Evolutionary conservation across 2,888 invertebrate species (phyloP), one percentile per base, ranked within the genome.

Genomic region (Pristionchus arcanus): DNA sequence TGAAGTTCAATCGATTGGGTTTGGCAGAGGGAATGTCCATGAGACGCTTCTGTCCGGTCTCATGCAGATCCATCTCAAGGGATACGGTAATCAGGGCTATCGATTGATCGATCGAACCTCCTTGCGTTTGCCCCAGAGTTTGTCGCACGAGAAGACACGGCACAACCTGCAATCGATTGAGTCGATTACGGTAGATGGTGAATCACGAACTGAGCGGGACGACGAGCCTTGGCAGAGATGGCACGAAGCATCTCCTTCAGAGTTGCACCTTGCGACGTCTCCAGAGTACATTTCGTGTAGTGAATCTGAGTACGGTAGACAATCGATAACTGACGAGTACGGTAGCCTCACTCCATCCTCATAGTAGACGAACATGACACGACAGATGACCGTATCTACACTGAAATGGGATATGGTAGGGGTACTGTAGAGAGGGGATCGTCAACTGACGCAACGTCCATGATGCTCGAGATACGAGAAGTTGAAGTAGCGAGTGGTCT

Each of bases 91-190:
- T 9, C 21, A 37, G 42, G 42, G 42, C 3, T 77, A 77, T n/a
- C n/a, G n/a, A n/a, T 34, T 19, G 42, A 74, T 77, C 42, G n/a
- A 42, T 34, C 71, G 71, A 31, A 34, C 77, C 77, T 77, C 77
- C 77, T 42, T 77, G 77, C 15, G 37, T 9, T 77, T 42, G 37
- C 37, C 77, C 77, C 77, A 77, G 7, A 15, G 77, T 25, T 42
- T 77, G 42, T 77, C 42, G 42, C 77, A 77, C 77, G 42, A 42
- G 77, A 77, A 77, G 77, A 77, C 77, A 25, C 77, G 77, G 42
- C 77, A 77, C 42, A 42, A 13, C 42, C 77, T 77, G 77, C 21
- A 42, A 42, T 42, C 25, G 42, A 71, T 28, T 66, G 31, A 7
- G 42, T 77, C 2, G 42, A 42, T 28, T 77, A 77, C 77, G 77